Conservation (phyloP, 2,888 invertebrate genomes). For the Chloroclysta siterata region DNA sequence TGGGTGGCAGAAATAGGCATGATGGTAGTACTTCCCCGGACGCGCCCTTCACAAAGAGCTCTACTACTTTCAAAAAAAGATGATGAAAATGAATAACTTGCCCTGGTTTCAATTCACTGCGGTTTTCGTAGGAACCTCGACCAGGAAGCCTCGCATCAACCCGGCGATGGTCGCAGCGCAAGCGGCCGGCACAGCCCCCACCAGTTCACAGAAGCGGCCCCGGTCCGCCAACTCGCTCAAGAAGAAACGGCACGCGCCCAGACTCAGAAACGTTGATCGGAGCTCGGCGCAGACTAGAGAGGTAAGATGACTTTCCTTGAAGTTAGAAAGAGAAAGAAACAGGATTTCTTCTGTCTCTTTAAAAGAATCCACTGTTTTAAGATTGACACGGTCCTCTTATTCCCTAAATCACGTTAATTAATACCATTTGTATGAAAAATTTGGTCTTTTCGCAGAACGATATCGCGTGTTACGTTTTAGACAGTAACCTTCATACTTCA, state of each 20-base stretch:
- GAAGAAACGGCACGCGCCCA: slow-evolving; percentile 89
- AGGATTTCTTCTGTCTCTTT: too few relatives aligned
- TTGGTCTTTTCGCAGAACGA: too few relatives aligned
- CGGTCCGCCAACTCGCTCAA: slow-evolving; percentile 85
- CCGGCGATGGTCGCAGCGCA: slow-evolving; percentile 98
- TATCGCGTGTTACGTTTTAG: too few relatives aligned
- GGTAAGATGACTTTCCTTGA: slow-evolving; percentile 76
- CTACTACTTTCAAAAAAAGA: too few relatives aligned
- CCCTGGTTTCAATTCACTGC: slow-evolving; percentile 3
- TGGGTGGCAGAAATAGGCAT: too few relatives aligned
- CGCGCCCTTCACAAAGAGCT: too few relatives aligned
- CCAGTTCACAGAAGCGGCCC: slow-evolving; percentile 76
- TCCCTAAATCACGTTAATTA: too few relatives aligned
- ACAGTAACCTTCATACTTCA: too few relatives aligned
- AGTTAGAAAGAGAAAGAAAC: neutral
- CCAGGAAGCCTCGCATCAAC: slow-evolving; percentile 97
- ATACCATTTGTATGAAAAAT: too few relatives aligned
- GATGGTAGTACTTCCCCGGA: too few relatives aligned
- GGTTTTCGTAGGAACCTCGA: slow-evolving; percentile 88
- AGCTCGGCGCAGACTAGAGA: slow-evolving; percentile 96
- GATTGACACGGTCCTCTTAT: too few relatives aligned
- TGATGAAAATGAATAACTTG: neutral
- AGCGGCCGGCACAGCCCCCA: slow-evolving; percentile 88
- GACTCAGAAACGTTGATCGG: slow-evolving; percentile 96
- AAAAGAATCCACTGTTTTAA: too few relatives aligned